Conservation (phyloP, 2,888 invertebrate species). For the Caenorhabditis sp. region DNA sequence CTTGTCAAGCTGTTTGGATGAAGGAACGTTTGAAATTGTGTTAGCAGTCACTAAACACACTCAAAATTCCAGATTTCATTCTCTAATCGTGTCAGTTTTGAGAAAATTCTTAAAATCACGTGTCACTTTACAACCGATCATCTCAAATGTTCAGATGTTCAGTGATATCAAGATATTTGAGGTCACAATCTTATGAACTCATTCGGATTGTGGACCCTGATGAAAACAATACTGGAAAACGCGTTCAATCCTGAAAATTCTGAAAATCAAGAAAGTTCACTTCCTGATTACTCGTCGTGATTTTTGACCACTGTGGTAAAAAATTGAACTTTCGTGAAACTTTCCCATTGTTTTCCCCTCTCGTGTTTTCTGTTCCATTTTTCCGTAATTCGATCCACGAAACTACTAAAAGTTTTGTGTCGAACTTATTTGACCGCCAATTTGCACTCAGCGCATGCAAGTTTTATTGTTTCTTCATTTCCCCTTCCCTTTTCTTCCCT, state of each 20-base stretch:
- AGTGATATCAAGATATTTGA: no score
- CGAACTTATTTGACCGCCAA: conserved; percentile 55
- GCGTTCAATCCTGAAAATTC: neutral
- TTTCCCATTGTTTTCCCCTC: conserved; percentile 24
- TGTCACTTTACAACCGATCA: no score
- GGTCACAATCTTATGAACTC: no score
- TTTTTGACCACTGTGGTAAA: neutral
- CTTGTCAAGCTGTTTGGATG: neutral
- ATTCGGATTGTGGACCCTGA: no score
- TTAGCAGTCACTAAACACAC: no score
- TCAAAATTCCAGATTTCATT: no score
- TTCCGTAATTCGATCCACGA: conserved; percentile 59
- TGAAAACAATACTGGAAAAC: no score
- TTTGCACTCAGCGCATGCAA: conserved; percentile 56
- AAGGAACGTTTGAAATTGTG: no score
- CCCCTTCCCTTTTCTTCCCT: conserved; percentile 1
- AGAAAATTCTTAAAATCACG: no score
- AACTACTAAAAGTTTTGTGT: conserved; percentile 32
- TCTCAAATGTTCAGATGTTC: no score
- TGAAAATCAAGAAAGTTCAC: neutral
- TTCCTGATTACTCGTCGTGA: conserved; percentile 12
- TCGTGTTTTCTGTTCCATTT: conserved; percentile 47
- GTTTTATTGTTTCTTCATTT: conserved; percentile 53
- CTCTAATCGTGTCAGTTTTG: no score
- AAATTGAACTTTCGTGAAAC: conserved; percentile 33